Conservation (phyloP, 2,113 vertebrate species). For the Dolichotis patagonum region DNA sequence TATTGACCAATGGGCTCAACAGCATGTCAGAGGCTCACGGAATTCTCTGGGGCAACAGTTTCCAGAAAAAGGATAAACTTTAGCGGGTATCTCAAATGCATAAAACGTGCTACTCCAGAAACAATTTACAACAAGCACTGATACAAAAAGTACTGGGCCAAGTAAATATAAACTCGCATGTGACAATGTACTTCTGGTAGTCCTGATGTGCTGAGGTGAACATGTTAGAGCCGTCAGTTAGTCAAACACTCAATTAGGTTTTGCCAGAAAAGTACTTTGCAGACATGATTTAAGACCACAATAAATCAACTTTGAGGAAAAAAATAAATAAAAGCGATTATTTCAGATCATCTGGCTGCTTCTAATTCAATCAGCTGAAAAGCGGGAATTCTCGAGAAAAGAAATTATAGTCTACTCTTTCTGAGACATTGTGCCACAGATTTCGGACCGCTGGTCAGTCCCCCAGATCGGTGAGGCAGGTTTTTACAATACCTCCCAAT, state of each 20-base stretch:
- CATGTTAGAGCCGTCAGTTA: background rate
- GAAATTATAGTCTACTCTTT: background rate
- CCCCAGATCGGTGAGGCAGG: background rate
- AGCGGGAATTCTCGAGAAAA: background rate
- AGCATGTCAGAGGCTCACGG: constrained; percentile 20
- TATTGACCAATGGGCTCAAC: constrained; percentile 63
- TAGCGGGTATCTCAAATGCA: background rate
- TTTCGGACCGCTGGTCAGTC: background rate
- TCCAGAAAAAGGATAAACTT: constrained; percentile 57
- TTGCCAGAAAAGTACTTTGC: background rate
- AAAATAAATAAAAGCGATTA: background rate
- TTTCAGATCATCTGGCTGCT: background rate
- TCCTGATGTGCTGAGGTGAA: background rate
- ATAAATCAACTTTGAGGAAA: background rate
- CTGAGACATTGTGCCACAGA: background rate
- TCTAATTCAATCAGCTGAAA: background rate
- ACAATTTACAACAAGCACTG: background rate
- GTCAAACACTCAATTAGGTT: background rate
- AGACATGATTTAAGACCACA: constrained; percentile 15
- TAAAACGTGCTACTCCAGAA: constrained; percentile 9
- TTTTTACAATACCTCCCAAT: background rate
- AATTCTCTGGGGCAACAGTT: constrained; percentile 25
- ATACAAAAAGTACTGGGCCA: background rate
- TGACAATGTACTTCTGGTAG: background rate
- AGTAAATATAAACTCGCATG: background rate